These are phyloP conservation scores for Drosophila melanogaster DNA, from an alignment of 1,140 invertebrate species.

Conservation along the genomic window DNA sequence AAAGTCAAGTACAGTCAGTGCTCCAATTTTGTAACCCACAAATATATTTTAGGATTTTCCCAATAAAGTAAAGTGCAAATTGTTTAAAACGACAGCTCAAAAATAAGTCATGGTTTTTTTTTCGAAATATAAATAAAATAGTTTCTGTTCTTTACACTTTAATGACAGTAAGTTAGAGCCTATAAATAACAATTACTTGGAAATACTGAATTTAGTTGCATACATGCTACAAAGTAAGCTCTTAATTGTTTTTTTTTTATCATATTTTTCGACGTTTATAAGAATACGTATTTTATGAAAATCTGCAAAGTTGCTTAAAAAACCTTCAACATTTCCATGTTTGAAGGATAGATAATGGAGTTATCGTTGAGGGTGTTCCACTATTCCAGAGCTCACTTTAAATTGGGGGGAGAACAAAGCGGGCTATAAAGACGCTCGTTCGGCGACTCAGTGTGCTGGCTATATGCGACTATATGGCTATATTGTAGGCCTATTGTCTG, in stretches of 20 bases:
- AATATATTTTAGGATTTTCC: neutral
- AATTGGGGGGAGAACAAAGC: conserved; percentile 40
- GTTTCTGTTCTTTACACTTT: neutral
- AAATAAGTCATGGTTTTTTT: neutral
- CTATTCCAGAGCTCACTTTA: conserved; percentile 9
- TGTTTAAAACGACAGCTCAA: neutral
- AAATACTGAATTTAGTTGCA: no score
- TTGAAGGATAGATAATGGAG: neutral
- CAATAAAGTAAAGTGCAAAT: no score
- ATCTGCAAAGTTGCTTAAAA: no score
- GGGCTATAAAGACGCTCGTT: conserved; percentile 43
- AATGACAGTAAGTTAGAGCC: neutral
- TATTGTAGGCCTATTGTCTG: conserved; percentile 68
- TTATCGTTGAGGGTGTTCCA: neutral
- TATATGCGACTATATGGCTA: conserved; percentile 18
- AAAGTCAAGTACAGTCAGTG: conserved; percentile 53
- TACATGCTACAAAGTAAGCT: no score
- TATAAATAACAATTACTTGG: no score
- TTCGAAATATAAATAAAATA: neutral
- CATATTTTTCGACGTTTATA: no score
- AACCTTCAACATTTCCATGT: no score
- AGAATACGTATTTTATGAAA: no score
- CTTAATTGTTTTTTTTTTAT: no score
- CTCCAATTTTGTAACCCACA: conserved; percentile 1
- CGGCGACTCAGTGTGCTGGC: conserved; percentile 21